Evolutionary conservation across 2,797 vertebrate species (phyloP).

Genomic region (Molossus molossus): DNA sequence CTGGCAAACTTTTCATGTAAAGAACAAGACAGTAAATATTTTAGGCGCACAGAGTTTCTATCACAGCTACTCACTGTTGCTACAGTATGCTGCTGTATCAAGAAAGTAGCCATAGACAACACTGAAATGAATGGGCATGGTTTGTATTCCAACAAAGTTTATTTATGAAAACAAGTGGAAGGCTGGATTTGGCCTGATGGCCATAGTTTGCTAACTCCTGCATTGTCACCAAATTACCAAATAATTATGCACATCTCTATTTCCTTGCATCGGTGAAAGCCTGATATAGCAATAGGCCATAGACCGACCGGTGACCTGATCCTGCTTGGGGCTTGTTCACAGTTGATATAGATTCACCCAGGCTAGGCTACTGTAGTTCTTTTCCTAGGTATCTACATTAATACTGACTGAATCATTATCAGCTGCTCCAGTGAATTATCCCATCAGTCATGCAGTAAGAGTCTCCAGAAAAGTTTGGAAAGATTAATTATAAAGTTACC

Average conservation of each 20-base stretch:
- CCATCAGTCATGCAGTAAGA: neutral
- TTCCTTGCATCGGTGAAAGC: constrained; percentile 4
- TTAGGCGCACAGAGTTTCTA: neutral
- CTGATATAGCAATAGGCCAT: neutral
- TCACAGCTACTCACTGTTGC: neutral
- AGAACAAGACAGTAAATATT: neutral
- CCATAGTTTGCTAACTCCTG: neutral
- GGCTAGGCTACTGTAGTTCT: neutral
- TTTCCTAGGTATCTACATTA: neutral
- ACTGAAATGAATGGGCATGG: neutral
- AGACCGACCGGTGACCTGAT: neutral
- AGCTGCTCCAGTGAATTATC: neutral
- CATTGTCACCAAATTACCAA: neutral
- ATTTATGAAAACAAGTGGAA: neutral
- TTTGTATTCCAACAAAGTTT: neutral
- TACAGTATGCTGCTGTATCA: neutral
- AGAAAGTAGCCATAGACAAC: neutral
- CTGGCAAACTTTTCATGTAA: neutral
- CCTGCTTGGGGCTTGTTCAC: neutral
- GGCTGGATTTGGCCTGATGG: neutral
- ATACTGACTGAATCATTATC: neutral
- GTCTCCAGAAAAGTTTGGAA: neutral
- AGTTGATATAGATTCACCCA: neutral
- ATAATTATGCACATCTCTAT: neutral
- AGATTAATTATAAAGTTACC: neutral